These are phyloP conservation scores for Agriotes lineatus DNA, from an alignment of 2,888 invertebrate genomes.

Conservation along the genomic window DNA sequence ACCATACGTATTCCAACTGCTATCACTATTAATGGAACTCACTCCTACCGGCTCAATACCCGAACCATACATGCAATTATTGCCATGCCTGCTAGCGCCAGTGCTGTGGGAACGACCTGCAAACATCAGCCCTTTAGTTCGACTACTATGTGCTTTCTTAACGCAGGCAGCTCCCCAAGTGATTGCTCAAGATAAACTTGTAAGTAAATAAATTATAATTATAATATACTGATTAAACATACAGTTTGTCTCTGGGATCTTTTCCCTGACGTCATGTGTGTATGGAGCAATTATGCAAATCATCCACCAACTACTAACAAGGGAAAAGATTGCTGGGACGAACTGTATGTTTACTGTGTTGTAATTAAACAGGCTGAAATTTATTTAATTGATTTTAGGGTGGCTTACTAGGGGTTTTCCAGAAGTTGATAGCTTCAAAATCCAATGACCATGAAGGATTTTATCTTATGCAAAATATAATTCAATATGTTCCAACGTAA, in stretches of 20 bases:
- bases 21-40: conserved; percentile 89
- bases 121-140: conserved; percentile 92
- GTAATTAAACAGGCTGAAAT: neutral
- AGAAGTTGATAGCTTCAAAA: conserved; percentile 96
- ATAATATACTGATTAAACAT: neutral
- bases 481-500: conserved; percentile 86
- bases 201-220: conserved; percentile 61
- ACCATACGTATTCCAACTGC: conserved; percentile 98
- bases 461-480: conserved; percentile 86
- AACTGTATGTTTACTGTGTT: too few relatives aligned
- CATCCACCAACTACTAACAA: too few relatives aligned
- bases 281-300: too few relatives aligned
- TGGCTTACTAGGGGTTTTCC: conserved; percentile 93
- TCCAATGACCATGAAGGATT: conserved; percentile 97
- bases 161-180: conserved; percentile 79
- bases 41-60: conserved; percentile 71
- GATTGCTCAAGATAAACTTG: conserved; percentile 77
- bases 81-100: conserved; percentile 91
- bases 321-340: too few relatives aligned
- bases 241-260: too few relatives aligned
- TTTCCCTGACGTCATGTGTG: too few relatives aligned
- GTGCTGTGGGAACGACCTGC: conserved; percentile 94
- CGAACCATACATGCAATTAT: conserved; percentile 88
- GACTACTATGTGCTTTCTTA: conserved; percentile 91
- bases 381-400: conserved; percentile 67